These are phyloP conservation scores for Takifugu flavidus DNA, from an alignment of 2,113 vertebrate species.

Conservation along the genomic window DNA sequence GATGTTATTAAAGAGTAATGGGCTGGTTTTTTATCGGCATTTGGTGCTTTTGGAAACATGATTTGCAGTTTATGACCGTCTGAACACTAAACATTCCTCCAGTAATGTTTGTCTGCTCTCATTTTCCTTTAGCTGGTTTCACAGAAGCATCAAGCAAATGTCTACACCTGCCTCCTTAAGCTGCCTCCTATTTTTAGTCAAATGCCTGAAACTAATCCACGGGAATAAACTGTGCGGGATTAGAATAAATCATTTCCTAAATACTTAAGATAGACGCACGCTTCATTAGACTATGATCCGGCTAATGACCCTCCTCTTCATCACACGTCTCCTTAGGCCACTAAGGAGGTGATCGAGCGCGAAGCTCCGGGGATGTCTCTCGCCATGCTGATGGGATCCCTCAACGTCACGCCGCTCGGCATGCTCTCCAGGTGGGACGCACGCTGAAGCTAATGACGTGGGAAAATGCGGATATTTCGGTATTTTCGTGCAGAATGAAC, in stretches of 20 bases:
- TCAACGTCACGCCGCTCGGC: conserved; percentile 97
- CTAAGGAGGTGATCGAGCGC: conserved; percentile 98
- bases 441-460: background rate
- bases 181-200: background rate
- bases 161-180: background rate
- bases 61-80: too few species aligned
- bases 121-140: background rate
- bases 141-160: background rate
- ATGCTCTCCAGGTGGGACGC: conserved; percentile 95
- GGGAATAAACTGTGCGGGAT: background rate
- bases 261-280: conserved; percentile 1
- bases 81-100: background rate
- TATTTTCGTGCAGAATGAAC: background rate
- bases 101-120: background rate
- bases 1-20: too few species aligned
- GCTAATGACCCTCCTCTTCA: conserved; percentile 18
- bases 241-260: background rate
- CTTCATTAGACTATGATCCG: conserved; percentile 11
- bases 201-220: background rate
- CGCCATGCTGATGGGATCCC: conserved; percentile 99
- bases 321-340: conserved; percentile 81
- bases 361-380: conserved; percentile 98
- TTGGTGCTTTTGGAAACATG: too few species aligned
- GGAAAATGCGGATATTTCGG: background rate
- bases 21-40: too few species aligned